phyloP scores from a whole-genome alignment of 2,888 invertebrate genomes.

The Drosophila prolongata region DNA sequence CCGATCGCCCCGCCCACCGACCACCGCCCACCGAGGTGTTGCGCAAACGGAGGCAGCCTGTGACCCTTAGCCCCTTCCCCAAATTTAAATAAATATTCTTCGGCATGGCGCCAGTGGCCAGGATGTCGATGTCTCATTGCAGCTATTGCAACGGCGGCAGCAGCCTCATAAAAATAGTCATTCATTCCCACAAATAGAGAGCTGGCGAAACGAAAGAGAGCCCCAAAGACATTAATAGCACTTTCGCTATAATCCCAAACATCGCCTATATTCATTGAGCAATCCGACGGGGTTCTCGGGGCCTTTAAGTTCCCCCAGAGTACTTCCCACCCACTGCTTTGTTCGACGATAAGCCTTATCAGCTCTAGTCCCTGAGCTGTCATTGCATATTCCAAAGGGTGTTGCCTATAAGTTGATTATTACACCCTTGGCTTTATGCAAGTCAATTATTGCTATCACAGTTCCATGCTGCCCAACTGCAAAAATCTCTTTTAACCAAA shows the following conservation, averaged over 20 bases:
- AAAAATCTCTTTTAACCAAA: no score
- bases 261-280: constrained; percentile 61
- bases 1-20: constrained; percentile 60
- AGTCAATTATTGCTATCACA: neutral
- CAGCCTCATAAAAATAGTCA: constrained; percentile 46
- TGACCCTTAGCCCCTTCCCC: constrained; percentile 7
- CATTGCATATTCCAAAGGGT: neutral
- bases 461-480: no score
- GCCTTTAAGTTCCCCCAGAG: constrained; percentile 23
- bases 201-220: constrained; percentile 4
- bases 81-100: neutral
- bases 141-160: constrained; percentile 11
- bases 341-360: constrained; percentile 40
- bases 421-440: no score
- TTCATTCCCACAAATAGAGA: constrained; percentile 39
- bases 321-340: constrained; percentile 2
- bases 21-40: constrained; percentile 44
- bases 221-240: constrained; percentile 56
- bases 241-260: constrained; percentile 58
- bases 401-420: neutral
- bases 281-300: constrained; percentile 39
- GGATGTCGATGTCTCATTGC: constrained; percentile 25
- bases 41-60: constrained; percentile 62
- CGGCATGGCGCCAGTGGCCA: constrained; percentile 14
- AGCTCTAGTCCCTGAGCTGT: constrained; percentile 12